Conservation (phyloP, 2,888 invertebrate species). For the Hemithea aestivaria region DNA sequence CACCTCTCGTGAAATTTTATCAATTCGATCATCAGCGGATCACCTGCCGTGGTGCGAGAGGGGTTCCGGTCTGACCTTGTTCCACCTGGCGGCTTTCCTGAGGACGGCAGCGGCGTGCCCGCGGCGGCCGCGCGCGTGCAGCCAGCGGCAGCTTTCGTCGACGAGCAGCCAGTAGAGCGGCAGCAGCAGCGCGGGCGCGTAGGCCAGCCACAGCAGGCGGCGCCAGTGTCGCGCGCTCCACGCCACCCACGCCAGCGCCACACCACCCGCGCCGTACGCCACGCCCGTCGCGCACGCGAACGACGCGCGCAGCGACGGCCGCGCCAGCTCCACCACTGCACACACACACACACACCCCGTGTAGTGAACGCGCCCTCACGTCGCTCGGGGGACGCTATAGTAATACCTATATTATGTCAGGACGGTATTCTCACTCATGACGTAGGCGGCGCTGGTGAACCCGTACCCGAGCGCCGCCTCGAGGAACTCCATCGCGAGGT, state of each 20-base stretch:
- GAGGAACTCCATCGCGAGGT: conserved; percentile 76
- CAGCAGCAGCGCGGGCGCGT: conserved; percentile 83
- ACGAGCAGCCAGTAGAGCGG: conserved; percentile 83
- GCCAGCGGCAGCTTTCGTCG: conserved; percentile 88
- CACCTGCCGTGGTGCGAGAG: too few species aligned
- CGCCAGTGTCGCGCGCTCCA: conserved; percentile 83
- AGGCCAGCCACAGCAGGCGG: conserved; percentile 80
- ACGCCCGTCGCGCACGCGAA: conserved; percentile 66
- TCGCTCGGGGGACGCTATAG: too few species aligned
- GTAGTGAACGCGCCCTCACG: too few species aligned
- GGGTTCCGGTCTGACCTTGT: too few species aligned
- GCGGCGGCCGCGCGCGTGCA: conserved; percentile 80
- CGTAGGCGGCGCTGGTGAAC: conserved; percentile 75
- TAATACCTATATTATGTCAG: neutral
- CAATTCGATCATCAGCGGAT: too few species aligned
- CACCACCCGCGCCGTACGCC: conserved; percentile 74
- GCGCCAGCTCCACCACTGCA: conserved; percentile 62
- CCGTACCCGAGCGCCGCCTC: conserved; percentile 78
- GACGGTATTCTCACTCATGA: conserved; percentile 49
- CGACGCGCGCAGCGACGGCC: conserved; percentile 56
- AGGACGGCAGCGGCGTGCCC: conserved; percentile 79
- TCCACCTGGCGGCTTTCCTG: conserved; percentile 80
- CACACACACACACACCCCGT: neutral
- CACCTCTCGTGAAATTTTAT: too few species aligned
- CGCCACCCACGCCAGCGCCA: conserved; percentile 65